Evolutionary conservation across 2,113 vertebrate genomes (phyloP), one percentile per base, ranked within the genome.

Genomic region (Xenopus laevis): DNA sequence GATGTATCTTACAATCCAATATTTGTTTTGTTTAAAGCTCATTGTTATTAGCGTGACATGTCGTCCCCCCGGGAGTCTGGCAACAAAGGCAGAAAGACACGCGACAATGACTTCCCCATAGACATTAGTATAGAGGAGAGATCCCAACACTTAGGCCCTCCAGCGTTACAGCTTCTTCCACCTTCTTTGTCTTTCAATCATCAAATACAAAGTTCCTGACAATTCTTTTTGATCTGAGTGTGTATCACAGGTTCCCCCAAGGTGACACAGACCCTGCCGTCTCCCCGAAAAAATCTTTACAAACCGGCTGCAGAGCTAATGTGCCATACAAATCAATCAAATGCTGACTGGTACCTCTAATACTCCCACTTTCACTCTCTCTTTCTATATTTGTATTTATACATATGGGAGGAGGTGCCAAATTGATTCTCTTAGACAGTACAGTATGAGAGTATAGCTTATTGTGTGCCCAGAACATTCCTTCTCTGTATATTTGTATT

Each of bases 191-290:
- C 21, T 44, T 20, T 57, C 27, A 67, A 74, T 50, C 21, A 60
- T 33, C 72, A 30, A 52, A 46, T 63, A 74, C 72, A 74, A 74
- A 67, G 47, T 59, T 60, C 66, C 52, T 67, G 58, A 52, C 58
- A 5, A 7, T 16, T 4, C 58, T 15, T 63, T 74, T 68, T 74
- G 72, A 59, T 74, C 55, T 50, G 9, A 16, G 20, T 52, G n/a
- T 46, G 21, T 12, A 50, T 64, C 59, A 16, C 53, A 27, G 72
- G 72, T 74, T 55, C 27, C 66, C 72, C 64, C 72, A 74, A 74
- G 72, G 72, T 67, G 72, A 67, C 46, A 47, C 4, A 33, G 30
- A 3, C 30, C 30, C 30, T 33, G 30, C 30, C 30, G 3, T 3
- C 30, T 6, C 30, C 30, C 30, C n/a, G n/a, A 3, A 6, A 33